A percentile compares a stretch with the other conserved stretches of the same genome.
These are phyloP conservation scores for Gavialis gangeticus DNA, from an alignment of 2,113 vertebrate genomes.

Conservation along the genomic window DNA sequence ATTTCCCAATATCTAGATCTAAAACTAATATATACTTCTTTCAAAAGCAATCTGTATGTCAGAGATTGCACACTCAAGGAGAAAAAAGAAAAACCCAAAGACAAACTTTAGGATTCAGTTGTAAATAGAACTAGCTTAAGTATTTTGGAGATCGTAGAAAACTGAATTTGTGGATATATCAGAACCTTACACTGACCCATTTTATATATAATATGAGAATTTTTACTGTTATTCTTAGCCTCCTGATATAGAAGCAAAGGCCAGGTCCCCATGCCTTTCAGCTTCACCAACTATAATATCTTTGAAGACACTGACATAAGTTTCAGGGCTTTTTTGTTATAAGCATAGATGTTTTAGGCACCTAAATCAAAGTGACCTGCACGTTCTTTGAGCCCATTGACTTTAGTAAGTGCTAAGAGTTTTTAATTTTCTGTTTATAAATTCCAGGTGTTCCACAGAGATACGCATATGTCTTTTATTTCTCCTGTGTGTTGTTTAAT, in stretches of 20 bases:
- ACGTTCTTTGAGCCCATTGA: too few relatives aligned
- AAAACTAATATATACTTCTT: neutral
- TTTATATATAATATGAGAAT: neutral
- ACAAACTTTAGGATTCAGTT: neutral
- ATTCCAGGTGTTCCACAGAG: conserved; percentile 33
- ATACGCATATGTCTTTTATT: conserved; percentile 27
- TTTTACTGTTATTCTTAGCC: neutral
- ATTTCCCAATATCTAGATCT: neutral
- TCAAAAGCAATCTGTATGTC: neutral
- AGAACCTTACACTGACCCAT: neutral
- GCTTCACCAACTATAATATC: neutral
- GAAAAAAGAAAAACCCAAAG: too few relatives aligned
- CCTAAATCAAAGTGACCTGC: neutral
- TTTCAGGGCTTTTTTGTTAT: neutral
- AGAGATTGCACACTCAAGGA: neutral
- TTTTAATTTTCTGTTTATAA: neutral
- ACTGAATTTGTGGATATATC: neutral
- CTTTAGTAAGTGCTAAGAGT: neutral
- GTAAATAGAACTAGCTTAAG: neutral
- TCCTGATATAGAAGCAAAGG: neutral
- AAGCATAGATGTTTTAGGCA: neutral
- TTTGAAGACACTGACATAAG: neutral
- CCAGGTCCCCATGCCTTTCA: neutral
- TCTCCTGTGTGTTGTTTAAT: neutral
- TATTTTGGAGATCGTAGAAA: neutral